Conservation (phyloP, 2,113 vertebrate genomes). For the Lepisosteus osseus region DNA sequence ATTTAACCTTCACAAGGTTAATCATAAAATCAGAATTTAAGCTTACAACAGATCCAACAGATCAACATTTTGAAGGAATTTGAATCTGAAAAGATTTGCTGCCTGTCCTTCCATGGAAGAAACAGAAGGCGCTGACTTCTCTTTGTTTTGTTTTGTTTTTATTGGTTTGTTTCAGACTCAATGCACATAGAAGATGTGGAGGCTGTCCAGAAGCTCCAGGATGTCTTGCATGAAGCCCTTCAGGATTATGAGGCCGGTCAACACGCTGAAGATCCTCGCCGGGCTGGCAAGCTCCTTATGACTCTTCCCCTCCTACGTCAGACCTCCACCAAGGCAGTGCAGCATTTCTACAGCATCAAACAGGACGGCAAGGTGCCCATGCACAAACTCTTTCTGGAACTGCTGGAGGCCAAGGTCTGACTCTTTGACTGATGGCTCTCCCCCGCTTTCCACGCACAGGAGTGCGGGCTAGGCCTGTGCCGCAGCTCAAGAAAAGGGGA, state of each 20-base stretch:
- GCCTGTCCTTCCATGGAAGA: no score
- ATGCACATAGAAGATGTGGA: slow-evolving; percentile 99
- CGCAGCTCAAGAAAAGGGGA: slow-evolving; percentile 33
- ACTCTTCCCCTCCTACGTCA: slow-evolving; percentile 94
- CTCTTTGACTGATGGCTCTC: slow-evolving; percentile 58
- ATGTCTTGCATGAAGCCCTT: slow-evolving; percentile 94
- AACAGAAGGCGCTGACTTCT: no score
- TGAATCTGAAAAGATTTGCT: background rate
- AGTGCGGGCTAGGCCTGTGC: slow-evolving; percentile 32
- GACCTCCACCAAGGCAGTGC: slow-evolving; percentile 97
- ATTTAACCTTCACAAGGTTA: no score
- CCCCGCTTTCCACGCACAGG: slow-evolving; percentile 51
- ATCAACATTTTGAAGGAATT: no score
- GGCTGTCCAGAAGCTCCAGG: slow-evolving; percentile 97
- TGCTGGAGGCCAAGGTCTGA: slow-evolving; percentile 99
- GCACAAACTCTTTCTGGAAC: slow-evolving; percentile 99
- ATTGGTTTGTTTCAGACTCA: slow-evolving; percentile 74
- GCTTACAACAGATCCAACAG: no score
- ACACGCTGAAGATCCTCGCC: slow-evolving; percentile 91
- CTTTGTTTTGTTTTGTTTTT: slow-evolving; percentile 2
- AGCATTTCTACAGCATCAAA: slow-evolving; percentile 99
- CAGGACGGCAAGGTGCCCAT: slow-evolving; percentile 99
- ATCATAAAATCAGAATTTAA: no score
- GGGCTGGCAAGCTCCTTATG: slow-evolving; percentile 97
- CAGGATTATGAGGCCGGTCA: slow-evolving; percentile 95